phyloP scores from a whole-genome alignment of 2,888 invertebrate genomes.

The Esperia sulphurella region DNA sequence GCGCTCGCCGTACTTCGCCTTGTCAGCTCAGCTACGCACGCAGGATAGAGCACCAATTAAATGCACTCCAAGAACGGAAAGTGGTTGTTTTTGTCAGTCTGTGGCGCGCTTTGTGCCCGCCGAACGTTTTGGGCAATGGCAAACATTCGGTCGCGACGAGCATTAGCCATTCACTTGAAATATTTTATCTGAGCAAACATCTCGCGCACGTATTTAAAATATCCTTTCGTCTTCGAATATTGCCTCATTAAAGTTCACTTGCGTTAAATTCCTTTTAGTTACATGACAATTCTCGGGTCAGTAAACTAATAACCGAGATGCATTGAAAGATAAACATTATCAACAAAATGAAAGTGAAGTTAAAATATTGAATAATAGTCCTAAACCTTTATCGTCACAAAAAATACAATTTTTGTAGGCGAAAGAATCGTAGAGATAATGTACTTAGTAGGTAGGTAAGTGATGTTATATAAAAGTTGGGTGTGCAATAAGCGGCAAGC shows the following conservation, averaged over 20 bases:
- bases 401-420: too few species aligned
- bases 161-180: conserved; percentile 46
- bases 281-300: too few species aligned
- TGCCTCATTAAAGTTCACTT: background rate
- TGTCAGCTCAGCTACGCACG: conserved; percentile 20
- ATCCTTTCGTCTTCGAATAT: conserved; percentile 2
- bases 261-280: too few species aligned
- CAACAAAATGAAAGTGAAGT: too few species aligned
- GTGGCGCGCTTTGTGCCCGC: conserved; percentile 54
- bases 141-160: conserved; percentile 46
- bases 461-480: conserved; percentile 1
- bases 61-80: conserved; percentile 45
- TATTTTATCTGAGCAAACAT: conserved; percentile 47
- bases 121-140: conserved; percentile 53
- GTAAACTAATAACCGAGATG: too few species aligned
- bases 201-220: conserved; percentile 15
- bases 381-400: too few species aligned
- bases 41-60: conserved; percentile 51
- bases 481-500: conserved; percentile 40
- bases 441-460: background rate
- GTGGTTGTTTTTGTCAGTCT: conserved; percentile 53
- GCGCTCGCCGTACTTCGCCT: conserved; percentile 1
- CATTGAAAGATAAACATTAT: too few species aligned
- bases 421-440: too few species aligned
- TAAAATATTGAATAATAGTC: too few species aligned